Conservation (phyloP, 2,888 invertebrate genomes). For the Leptinotarsa rubiginosa region DNA sequence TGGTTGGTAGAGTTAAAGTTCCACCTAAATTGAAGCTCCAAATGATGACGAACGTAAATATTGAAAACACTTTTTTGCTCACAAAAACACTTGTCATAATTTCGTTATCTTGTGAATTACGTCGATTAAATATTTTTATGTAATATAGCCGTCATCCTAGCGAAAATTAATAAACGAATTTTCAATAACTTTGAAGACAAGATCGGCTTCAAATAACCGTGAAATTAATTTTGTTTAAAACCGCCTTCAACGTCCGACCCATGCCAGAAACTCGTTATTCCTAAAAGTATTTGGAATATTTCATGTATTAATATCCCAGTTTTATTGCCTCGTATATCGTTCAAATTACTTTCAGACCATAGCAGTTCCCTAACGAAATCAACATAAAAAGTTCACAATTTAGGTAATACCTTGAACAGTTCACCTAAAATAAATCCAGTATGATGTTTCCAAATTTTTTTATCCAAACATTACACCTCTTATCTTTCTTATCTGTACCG, state of each 20-base stretch:
- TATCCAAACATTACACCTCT: slow-evolving; percentile 15
- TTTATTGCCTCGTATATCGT: no score
- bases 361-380: no score
- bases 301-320: no score
- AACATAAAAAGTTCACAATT: no score
- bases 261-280: no score
- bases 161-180: neutral
- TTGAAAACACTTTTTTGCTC: neutral
- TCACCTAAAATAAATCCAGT: neutral
- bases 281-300: no score
- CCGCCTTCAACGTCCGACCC: neutral
- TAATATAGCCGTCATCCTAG: no score
- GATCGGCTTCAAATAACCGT: neutral
- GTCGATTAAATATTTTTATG: no score
- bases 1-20: slow-evolving; percentile 43
- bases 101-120: no score
- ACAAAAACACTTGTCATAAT: no score
- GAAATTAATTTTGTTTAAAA: neutral
- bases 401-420: no score
- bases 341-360: no score
- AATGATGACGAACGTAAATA: slow-evolving; percentile 29
- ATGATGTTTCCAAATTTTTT: slow-evolving; percentile 6
- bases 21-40: slow-evolving; percentile 50
- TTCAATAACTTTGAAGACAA: neutral
- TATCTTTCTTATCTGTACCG: slow-evolving; percentile 32